A percentile compares a stretch with the other conserved stretches of the same genome.
Evolutionary conservation across 1,140 invertebrate species (phyloP).

Genomic region (Batillaria attramentaria): DNA sequence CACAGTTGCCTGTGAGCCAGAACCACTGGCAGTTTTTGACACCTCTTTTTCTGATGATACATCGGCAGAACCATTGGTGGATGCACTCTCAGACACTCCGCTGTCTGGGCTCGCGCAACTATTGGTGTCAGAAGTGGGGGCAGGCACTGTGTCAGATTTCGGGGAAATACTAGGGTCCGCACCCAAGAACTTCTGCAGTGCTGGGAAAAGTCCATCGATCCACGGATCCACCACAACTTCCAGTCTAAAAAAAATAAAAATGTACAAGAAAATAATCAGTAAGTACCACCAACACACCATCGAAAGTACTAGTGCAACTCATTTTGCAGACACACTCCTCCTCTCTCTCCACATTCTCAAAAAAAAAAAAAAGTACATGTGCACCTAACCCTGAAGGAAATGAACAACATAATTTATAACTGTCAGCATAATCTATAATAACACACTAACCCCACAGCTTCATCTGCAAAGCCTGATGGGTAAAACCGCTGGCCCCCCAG

Average conservation of each 20-base stretch:
- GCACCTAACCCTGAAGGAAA: neutral
- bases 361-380: neutral
- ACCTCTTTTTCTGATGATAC: too few species aligned
- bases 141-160: neutral
- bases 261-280: neutral
- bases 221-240: slow-evolving; percentile 75
- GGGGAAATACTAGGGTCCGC: neutral
- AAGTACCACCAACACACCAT: too few species aligned
- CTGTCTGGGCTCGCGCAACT: neutral
- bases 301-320: too few species aligned
- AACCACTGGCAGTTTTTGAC: too few species aligned
- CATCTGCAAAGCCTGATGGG: slow-evolving; percentile 74
- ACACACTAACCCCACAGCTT: slow-evolving; percentile 74
- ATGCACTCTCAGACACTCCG: too few species aligned
- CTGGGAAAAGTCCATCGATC: slow-evolving; percentile 73
- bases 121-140: neutral
- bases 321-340: too few species aligned
- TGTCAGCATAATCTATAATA: too few species aligned
- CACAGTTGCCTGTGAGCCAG: too few species aligned
- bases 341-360: too few species aligned
- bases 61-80: too few species aligned
- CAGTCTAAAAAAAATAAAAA: slow-evolving; percentile 59
- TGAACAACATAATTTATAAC: neutral
- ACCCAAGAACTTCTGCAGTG: slow-evolving; percentile 55
- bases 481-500: slow-evolving; percentile 74